phyloP scores from a whole-genome alignment of 1,140 invertebrate genomes.

The Drosophila lowei region DNA sequence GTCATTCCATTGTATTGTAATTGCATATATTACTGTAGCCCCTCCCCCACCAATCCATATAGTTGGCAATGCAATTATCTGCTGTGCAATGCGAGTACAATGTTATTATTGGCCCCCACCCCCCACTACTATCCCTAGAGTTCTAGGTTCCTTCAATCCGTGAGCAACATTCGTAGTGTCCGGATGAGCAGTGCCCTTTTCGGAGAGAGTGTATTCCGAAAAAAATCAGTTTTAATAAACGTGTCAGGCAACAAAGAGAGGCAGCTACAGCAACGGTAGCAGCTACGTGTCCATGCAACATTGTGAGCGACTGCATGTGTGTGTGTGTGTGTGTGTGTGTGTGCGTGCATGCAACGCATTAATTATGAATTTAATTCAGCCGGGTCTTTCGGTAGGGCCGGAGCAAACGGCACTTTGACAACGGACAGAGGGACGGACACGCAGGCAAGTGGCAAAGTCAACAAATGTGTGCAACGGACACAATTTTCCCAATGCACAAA shows the following conservation, averaged over 20 bases:
- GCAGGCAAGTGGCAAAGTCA: constrained; percentile 77
- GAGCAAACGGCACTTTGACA: constrained; percentile 18
- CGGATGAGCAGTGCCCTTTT: background rate
- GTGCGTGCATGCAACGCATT: constrained; percentile 81
- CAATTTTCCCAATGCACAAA: constrained; percentile 78
- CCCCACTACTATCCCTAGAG: no score
- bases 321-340: constrained; percentile 48
- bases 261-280: constrained; percentile 62
- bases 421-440: background rate
- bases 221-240: constrained; percentile 80
- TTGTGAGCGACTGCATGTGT: constrained; percentile 15
- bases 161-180: no score
- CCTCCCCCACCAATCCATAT: no score
- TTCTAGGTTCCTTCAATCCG: no score
- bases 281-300: constrained; percentile 56
- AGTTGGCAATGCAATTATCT: no score
- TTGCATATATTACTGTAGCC: no score
- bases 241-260: constrained; percentile 72
- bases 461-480: constrained; percentile 79
- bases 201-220: constrained; percentile 24
- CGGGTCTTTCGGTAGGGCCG: constrained; percentile 50
- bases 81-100: no score
- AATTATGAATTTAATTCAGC: constrained; percentile 81
- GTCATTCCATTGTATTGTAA: no score
- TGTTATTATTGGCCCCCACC: no score